Base-by-base conservation (phyloP, 2,797 vertebrate species). In the Hyperoplus lanceolatus region DNA sequence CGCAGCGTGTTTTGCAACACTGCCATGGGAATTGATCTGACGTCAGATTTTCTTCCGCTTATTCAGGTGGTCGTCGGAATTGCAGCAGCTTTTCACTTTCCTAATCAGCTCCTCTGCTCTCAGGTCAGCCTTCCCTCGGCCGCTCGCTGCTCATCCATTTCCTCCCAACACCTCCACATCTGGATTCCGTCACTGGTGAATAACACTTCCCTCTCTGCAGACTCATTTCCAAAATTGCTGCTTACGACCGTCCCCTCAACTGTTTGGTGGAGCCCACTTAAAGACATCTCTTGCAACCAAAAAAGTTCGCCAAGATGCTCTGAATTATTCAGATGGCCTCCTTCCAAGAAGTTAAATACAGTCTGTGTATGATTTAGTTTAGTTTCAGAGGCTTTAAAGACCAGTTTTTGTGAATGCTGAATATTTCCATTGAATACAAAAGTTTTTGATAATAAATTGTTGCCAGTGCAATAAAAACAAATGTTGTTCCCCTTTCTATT, bases 41-140 rank as follows among this genome's bases (percentile, higher is more conserved):
- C 87, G 87, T 92, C 90, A 91, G 68, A 59, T 82, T 78, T 29
- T 86, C 85, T 92, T 90, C 88, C 89, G 79, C 77, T 90, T 55
- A 89, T 93, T 92, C 86, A 91, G 92, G 87, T 92, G 86, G 29
- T 41, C 9, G 79, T 54, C 62, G 77, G 80, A 29, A 58, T 49
- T 45, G 54, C 68, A 50, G 71, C 79, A 76, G 67, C 45, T 87
- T 86, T 72, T 89, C 77, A 77, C 77, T 91, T 88, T 89, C 90
- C 90, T 87, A 85, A 87, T 90, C 79, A 88, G 76, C 55, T 86
- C 69, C 21, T 86, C 76, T 83, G 85, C 77, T 78, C 73, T 55
- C 78, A 58, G 82, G 81, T 77, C 83, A 70, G 87, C 82, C 88
- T 81, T 89, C 80, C 82, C 39, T 80, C 66, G 14, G 73, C 62